Evolutionary conservation across 2,888 invertebrate species (phyloP).

Genomic region (Rhimphoctona megacephalus): DNA sequence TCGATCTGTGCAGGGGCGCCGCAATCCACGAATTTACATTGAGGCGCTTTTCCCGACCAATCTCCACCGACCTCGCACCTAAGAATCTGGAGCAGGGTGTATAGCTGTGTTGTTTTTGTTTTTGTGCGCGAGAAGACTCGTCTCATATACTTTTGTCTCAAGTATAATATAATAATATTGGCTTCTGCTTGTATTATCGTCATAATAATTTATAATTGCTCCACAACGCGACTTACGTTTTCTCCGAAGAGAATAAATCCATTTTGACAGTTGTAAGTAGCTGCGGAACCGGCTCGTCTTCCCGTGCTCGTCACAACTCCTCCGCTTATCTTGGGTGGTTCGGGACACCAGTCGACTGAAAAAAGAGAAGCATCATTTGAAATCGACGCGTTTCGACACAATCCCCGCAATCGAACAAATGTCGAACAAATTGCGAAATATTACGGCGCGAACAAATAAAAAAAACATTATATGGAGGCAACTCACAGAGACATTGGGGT

Average conservation of each 20-base stretch:
- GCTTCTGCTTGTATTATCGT: too few relatives aligned
- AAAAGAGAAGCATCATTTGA: background rate
- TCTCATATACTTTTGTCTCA: too few relatives aligned
- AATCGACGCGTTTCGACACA: too few relatives aligned
- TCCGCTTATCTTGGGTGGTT: slow-evolving; percentile 92
- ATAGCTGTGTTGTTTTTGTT: too few relatives aligned
- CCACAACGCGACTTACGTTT: slow-evolving; percentile 90
- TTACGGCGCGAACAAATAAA: too few relatives aligned
- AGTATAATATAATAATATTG: too few relatives aligned
- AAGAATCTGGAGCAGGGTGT: slow-evolving; percentile 87
- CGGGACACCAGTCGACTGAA: slow-evolving; percentile 93
- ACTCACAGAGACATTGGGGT: slow-evolving; percentile 91
- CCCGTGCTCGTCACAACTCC: slow-evolving; percentile 90
- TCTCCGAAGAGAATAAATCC: slow-evolving; percentile 94
- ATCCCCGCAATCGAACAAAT: too few relatives aligned
- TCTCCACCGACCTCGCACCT: slow-evolving; percentile 94
- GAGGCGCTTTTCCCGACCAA: slow-evolving; percentile 93
- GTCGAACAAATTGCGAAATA: background rate
- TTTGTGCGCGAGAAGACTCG: too few relatives aligned
- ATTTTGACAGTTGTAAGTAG: slow-evolving; percentile 92
- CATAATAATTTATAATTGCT: too few relatives aligned
- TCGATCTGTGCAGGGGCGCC: slow-evolving; percentile 93
- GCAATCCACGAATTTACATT: slow-evolving; percentile 95
- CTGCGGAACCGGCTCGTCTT: slow-evolving; percentile 92
- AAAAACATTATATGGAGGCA: too few relatives aligned